phyloP scores from a whole-genome alignment of 2,113 vertebrate species.

The Vulpes lagopus region DNA sequence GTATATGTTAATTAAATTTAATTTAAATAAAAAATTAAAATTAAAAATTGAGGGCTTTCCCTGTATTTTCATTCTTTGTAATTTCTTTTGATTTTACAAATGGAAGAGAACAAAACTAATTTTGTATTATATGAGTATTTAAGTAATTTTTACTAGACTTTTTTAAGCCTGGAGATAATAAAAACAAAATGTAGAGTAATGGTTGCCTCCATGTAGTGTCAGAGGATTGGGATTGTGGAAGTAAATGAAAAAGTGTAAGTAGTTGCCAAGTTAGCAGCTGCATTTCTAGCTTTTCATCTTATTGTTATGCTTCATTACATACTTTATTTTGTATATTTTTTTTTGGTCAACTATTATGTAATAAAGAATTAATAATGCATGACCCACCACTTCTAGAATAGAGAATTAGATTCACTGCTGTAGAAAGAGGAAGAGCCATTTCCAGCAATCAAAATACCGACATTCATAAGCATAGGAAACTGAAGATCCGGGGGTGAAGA shows the following conservation, averaged over 20 bases:
- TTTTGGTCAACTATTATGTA: background rate
- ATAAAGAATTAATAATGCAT: background rate
- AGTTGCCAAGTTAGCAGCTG: background rate
- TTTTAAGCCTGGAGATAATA: background rate
- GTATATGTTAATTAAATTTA: background rate
- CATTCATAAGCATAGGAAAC: background rate
- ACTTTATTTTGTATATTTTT: background rate
- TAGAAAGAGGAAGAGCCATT: background rate
- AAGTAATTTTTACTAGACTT: background rate
- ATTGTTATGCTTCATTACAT: background rate
- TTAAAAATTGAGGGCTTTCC: background rate
- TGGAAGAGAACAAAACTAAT: background rate
- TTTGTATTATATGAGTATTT: background rate
- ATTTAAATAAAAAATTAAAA: background rate
- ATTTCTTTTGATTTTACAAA: background rate
- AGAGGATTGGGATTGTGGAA: background rate
- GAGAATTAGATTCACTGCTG: background rate
- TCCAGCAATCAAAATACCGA: no score
- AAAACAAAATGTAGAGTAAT: background rate
- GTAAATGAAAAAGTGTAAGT: no score
- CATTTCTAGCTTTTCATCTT: background rate
- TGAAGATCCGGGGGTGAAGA: background rate
- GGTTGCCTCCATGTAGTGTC: background rate
- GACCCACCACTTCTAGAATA: background rate
- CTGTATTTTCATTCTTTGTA: background rate